Base-by-base conservation (phyloP, 2,888 invertebrate genomes). In the Alentia gelatinosa region DNA sequence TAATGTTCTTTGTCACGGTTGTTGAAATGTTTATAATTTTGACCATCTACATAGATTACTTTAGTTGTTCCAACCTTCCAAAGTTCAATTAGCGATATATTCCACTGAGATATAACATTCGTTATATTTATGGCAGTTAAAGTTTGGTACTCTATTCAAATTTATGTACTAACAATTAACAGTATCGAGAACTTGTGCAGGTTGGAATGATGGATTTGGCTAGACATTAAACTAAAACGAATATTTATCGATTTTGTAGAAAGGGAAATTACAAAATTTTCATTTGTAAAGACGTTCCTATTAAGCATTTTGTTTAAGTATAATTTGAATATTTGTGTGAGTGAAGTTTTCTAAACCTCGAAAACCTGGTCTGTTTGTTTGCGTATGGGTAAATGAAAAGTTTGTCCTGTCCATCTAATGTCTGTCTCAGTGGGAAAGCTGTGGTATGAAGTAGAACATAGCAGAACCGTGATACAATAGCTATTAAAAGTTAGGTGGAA, bases 271-370 rank as follows among this genome's bases (percentile, higher is more conserved):
- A n/a, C 19, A 79, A 35, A 1, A 23, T 37, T 79, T 79, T 79
- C 12, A 35, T 9, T 79, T 79, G 4, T 74, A 74, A 26, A 33
- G 15, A 26, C 74, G 30, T 74, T 74, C 15, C 74, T 74, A 74
- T 74, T 74, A 74, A 74, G 30, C 74, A 19, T 74, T 74, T 74
- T 74, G 74, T 74, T 74, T 26, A 74, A 74, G 56, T 56, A 19
- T 56, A 56, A 5, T 74, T 74, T 33, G 12, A 30, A 74, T 33
- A 26, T 74, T 74, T 74, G 74, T 74, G 74, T 74, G 74, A 74
- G 15, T 56, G 56, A 56, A 4, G 19, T 56, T 56, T 56, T n/a
- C 23, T 56, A 56, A 56, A 56, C 19, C n/a, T 19, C 56, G 74
- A 33, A 74, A 74, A 33, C 26, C 9, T 47, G 9, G 47, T 47